phyloP scores from a whole-genome alignment of 2,113 vertebrate species.

The Tragelaphus buxtoni region DNA sequence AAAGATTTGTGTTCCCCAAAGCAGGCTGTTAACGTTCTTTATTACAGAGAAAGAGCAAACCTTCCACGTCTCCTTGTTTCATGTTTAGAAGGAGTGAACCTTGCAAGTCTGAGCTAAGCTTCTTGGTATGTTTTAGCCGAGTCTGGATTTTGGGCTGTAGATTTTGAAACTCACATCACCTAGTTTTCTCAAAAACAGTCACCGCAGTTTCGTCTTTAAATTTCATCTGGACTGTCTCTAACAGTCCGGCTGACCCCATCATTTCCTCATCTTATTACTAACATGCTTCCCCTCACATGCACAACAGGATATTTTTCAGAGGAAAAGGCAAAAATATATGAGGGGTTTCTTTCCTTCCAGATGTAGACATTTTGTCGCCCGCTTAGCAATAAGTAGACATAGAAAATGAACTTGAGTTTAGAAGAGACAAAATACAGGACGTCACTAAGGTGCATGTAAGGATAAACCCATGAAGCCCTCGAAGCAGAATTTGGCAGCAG shows the following conservation, averaged over 20 bases:
- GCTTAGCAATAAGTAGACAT: neutral
- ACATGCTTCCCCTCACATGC: neutral
- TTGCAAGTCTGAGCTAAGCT: slow-evolving; percentile 72
- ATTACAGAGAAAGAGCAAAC: slow-evolving; percentile 40
- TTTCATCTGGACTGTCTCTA: slow-evolving; percentile 55
- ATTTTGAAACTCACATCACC: slow-evolving; percentile 58
- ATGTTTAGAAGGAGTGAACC: slow-evolving; percentile 64
- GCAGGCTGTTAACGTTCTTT: slow-evolving; percentile 34
- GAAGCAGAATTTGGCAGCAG: slow-evolving; percentile 47
- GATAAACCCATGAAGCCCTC: slow-evolving; percentile 62
- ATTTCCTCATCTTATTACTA: slow-evolving; percentile 53
- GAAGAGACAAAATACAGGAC: slow-evolving; percentile 37
- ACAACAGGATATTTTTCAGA: slow-evolving; percentile 8
- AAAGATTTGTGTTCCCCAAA: slow-evolving; percentile 42
- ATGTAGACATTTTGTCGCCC: slow-evolving; percentile 25
- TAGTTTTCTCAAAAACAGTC: slow-evolving; percentile 61
- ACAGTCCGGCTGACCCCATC: slow-evolving; percentile 57
- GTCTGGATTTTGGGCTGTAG: slow-evolving; percentile 49
- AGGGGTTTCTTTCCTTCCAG: slow-evolving; percentile 43
- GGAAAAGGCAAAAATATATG: slow-evolving; percentile 35
- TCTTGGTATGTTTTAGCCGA: slow-evolving; percentile 72
- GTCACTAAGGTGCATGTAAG: slow-evolving; percentile 52
- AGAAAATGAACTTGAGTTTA: slow-evolving; percentile 26
- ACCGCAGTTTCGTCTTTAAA: slow-evolving; percentile 25
- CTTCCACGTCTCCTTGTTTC: neutral